Conservation (phyloP, 2,113 vertebrate species). For the Psephotus haematonotus region DNA sequence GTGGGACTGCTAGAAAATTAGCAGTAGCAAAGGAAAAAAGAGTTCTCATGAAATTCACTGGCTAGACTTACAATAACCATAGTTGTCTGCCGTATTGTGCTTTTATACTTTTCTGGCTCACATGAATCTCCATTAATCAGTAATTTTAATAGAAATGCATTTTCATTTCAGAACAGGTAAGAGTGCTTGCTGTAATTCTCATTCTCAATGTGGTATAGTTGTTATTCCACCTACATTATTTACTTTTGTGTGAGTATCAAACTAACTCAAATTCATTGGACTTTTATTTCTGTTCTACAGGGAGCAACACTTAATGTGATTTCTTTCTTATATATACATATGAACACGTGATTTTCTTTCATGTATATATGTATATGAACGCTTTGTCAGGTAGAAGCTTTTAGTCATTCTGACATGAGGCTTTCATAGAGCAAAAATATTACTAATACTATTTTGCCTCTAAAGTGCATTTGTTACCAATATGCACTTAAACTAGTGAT, state of each 20-base stretch:
- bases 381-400: constrained; percentile 76
- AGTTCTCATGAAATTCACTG: neutral
- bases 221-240: constrained; percentile 38
- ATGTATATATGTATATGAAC: constrained; percentile 43
- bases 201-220: neutral
- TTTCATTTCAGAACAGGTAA: constrained; percentile 33
- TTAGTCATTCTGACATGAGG: constrained; percentile 76
- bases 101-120: neutral
- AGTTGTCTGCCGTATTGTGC: neutral
- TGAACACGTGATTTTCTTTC: constrained; percentile 9
- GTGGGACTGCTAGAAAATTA: neutral
- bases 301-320: constrained; percentile 65
- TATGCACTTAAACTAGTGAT: constrained; percentile 80
- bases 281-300: constrained; percentile 46
- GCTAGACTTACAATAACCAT: neutral
- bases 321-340: neutral
- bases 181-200: neutral
- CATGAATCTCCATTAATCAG: neutral
- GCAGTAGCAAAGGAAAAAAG: neutral
- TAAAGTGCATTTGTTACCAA: constrained; percentile 79
- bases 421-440: constrained; percentile 79
- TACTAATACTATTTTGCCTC: constrained; percentile 79
- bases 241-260: neutral
- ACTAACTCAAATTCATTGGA: neutral
- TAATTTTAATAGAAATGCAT: constrained; percentile 16